phyloP scores from a whole-genome alignment of 2,797 vertebrate genomes.

The Sebastes alutus region DNA sequence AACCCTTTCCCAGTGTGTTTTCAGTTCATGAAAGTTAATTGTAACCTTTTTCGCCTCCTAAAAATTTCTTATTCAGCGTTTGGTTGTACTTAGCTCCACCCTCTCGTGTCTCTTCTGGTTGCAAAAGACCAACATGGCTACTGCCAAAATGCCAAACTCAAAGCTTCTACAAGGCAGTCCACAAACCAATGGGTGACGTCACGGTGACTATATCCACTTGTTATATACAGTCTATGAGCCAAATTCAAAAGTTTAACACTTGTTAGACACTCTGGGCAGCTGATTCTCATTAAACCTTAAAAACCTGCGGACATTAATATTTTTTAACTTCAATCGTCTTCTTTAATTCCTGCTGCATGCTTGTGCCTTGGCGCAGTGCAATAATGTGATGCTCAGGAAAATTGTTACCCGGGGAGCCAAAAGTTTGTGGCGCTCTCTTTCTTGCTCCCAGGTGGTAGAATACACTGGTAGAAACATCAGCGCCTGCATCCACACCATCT shows the following conservation, averaged over 20 bases:
- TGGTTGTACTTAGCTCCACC: too few species aligned
- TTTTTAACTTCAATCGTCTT: background rate
- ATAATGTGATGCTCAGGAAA: conserved; percentile 49
- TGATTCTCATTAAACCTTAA: conserved; percentile 39
- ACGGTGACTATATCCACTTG: too few species aligned
- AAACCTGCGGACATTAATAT: background rate
- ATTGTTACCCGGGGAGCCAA: conserved; percentile 45
- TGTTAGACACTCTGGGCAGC: background rate
- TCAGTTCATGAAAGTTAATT: too few species aligned
- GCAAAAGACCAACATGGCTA: too few species aligned
- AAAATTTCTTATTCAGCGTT: too few species aligned
- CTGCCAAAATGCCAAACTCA: too few species aligned
- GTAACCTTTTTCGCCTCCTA: too few species aligned
- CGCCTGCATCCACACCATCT: conserved; percentile 38
- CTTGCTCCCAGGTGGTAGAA: conserved; percentile 28
- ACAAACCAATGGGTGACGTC: too few species aligned
- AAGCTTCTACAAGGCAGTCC: too few species aligned
- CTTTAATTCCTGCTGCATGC: conserved; percentile 10
- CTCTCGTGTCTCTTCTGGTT: too few species aligned
- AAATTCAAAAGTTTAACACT: background rate
- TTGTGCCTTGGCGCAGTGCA: conserved; percentile 23
- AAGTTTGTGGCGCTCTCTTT: conserved; percentile 17
- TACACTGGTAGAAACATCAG: conserved; percentile 1
- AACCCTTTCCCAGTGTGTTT: too few species aligned
- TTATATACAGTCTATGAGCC: too few species aligned